Base-by-base conservation (phyloP, 2,113 vertebrate genomes). In the Puntigrus tetrazona region DNA sequence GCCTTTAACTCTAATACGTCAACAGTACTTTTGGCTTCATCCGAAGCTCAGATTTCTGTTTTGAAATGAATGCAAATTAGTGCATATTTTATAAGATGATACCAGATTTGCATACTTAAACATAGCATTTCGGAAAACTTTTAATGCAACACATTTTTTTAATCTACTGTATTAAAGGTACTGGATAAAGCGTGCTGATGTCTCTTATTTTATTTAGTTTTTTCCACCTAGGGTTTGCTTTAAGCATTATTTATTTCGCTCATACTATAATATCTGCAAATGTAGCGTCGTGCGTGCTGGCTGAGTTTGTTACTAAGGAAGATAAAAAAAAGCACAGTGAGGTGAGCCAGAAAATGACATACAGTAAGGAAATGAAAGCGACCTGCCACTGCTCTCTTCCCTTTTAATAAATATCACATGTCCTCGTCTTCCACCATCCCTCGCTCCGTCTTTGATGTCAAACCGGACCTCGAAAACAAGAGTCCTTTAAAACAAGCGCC, bases 331-430 rank as follows among this genome's bases (percentile, higher is more conserved):
- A 75, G 43, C 27, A 27, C 43, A 75, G 1, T 10, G 43, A 27
- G 59, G 43, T 45, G 59, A 80, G 41, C 2, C 78, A 67, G 41
- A 73, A 41, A 59, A 29, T 22, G 31, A 4, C n/a, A 29, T 50
- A 41, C 31, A n/a, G 47, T 5, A 57, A 82, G 47, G 45, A 61
- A 59, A 74, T 50, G 45, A 78, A 77, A 67, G 73, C 13, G 47
- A 78, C 27, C 41, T 47, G 29, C 67, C 20, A 36, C 25, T 50
- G 27, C 78, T 73, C 45, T 52, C 22, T 36, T 75, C 43, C n/a
- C 80, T 82, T 70, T 82, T 70, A 82, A 70, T 70, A 82, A 82
- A 82, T 82, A 70, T 55, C 22, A 69, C 45, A 55, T 36, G 59
- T 80, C 59, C 57, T 55, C 31, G 41, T 65, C 29, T 78, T 57